phyloP scores from a whole-genome alignment of 2,797 vertebrate genomes.

The Hemibagrus guttatus region DNA sequence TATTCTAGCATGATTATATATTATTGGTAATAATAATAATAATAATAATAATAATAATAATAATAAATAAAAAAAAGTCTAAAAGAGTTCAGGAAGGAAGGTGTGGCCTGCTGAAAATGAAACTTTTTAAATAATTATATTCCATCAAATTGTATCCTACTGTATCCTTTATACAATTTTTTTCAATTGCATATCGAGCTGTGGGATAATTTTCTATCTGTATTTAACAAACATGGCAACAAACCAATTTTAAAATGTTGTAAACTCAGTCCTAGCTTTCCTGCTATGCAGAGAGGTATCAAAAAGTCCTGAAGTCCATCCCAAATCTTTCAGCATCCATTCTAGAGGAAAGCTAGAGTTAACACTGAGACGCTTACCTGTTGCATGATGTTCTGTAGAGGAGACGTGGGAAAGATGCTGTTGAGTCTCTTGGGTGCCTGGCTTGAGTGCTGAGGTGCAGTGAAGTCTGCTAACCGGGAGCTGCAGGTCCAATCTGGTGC shows the following conservation, averaged over 20 bases:
- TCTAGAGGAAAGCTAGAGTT: neutral
- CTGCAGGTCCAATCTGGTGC: slow-evolving; percentile 9
- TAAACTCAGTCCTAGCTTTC: neutral
- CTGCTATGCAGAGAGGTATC: neutral
- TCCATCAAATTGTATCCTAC: neutral
- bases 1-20: neutral
- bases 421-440: neutral
- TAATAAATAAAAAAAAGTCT: too few relatives aligned
- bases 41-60: too few relatives aligned
- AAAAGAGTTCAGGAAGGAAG: neutral
- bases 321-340: neutral
- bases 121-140: neutral
- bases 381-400: slow-evolving; percentile 59
- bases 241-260: neutral
- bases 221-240: neutral
- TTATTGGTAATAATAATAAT: too few relatives aligned
- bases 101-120: neutral
- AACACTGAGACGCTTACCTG: slow-evolving; percentile 26
- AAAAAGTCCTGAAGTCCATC: neutral
- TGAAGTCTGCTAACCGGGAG: slow-evolving; percentile 12
- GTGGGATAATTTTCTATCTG: neutral
- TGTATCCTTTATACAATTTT: neutral
- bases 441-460: neutral
- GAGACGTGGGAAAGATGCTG: neutral
- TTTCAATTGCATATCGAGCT: neutral